These are phyloP conservation scores for Lagodon rhomboides DNA, from an alignment of 2,797 vertebrate genomes.

Conservation along the genomic window DNA sequence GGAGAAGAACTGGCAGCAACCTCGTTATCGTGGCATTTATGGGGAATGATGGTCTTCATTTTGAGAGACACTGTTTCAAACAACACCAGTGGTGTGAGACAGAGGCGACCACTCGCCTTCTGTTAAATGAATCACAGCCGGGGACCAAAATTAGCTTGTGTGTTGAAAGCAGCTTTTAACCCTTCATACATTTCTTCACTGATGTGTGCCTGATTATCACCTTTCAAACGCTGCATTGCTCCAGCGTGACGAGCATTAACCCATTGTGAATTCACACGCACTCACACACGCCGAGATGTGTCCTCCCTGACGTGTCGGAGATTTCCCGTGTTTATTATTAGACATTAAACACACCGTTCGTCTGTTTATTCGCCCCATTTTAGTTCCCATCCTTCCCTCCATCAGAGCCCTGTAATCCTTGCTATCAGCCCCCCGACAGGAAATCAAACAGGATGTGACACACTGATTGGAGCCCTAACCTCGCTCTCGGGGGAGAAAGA, in stretches of 20 bases:
- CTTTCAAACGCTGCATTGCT: background rate
- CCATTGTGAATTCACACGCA: background rate
- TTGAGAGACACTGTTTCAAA: background rate
- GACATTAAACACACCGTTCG: conserved; percentile 27
- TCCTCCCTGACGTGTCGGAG: conserved; percentile 23
- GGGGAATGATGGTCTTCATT: background rate
- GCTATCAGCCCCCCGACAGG: conserved; percentile 57
- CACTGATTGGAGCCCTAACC: conserved; percentile 38
- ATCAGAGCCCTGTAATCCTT: conserved; percentile 35
- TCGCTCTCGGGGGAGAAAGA: conserved; percentile 31
- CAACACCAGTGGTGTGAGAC: background rate
- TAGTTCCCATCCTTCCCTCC: conserved; percentile 23
- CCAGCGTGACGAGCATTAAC: background rate
- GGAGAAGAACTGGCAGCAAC: background rate
- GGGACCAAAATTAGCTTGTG: background rate
- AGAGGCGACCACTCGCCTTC: background rate
- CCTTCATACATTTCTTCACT: background rate
- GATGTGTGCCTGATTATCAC: background rate
- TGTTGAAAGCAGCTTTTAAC: background rate
- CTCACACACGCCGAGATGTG: conserved; percentile 24
- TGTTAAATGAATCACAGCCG: background rate
- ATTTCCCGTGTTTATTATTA: conserved; percentile 13
- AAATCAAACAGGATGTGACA: conserved; percentile 67
- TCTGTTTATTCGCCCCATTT: conserved; percentile 18
- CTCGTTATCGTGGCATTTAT: conserved; percentile 12